Conservation (phyloP, 2,113 vertebrate species). For the Zingel zingel region DNA sequence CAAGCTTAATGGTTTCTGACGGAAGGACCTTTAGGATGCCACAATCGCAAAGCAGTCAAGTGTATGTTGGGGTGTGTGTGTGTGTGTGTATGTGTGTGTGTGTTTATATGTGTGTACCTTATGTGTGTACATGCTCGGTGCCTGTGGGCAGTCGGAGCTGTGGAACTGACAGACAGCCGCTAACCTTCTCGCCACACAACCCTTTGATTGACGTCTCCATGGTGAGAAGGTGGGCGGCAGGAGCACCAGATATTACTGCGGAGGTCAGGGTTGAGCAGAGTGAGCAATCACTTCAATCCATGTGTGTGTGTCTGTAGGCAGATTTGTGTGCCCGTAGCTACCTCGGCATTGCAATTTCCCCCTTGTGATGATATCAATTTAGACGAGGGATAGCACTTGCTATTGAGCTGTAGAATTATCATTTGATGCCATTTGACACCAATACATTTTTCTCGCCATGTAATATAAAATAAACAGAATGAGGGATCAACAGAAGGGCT, state of each 20-base stretch:
- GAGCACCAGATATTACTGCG: constrained; percentile 71
- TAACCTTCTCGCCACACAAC: constrained; percentile 64
- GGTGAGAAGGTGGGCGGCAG: constrained; percentile 69
- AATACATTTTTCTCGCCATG: constrained; percentile 14
- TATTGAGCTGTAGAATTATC: constrained; percentile 69
- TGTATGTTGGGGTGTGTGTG: constrained; percentile 12
- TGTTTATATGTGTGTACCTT: neutral
- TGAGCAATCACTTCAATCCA: constrained; percentile 67
- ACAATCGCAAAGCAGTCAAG: neutral
- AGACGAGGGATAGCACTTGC: constrained; percentile 56
- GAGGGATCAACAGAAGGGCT: neutral
- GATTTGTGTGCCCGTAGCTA: constrained; percentile 53
- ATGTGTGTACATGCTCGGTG: neutral
- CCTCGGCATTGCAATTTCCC: constrained; percentile 73
- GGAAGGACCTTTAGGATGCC: constrained; percentile 27
- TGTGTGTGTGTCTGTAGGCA: constrained; percentile 20
- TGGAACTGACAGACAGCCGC: constrained; percentile 68
- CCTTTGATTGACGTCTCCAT: constrained; percentile 76
- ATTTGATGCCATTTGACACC: constrained; percentile 68
- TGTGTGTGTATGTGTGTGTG: constrained; percentile 27
- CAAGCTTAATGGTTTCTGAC: constrained; percentile 7
- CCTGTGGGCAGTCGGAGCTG: constrained; percentile 34
- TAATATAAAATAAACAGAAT: constrained; percentile 54
- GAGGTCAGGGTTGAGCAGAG: constrained; percentile 77
- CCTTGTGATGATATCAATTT: constrained; percentile 76